Base-by-base conservation (phyloP, 2,113 vertebrate species). In the Chrysemys picta region DNA sequence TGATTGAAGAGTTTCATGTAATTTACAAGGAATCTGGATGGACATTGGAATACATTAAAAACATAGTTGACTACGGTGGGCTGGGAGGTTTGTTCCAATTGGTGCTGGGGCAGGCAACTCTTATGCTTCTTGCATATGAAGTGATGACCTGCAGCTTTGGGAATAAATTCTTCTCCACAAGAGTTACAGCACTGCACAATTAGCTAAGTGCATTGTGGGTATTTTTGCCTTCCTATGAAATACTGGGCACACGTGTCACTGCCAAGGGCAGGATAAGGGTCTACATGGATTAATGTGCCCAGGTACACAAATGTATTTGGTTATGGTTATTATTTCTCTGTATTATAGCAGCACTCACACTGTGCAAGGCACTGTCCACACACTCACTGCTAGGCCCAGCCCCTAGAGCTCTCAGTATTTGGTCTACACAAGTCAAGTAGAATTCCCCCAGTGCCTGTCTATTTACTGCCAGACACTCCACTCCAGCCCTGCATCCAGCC, bases 11-110 rank as follows among this genome's bases (percentile, higher is more conserved):
- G 0, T 17, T 45, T 88, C 54, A 84, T 50, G 87, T 78, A 80
- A 89, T 42, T 5, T 6, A 0, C 0, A 5, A 0, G 4, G 25
- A 16, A 54, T 79, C 54, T 0, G 1, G 3, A 69, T 0, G 0
- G 90, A 85, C 35, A 22, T 21, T 22, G n/a, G 65, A 59, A 21
- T 2, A 3, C 0, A 0, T 5, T 62, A 87, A 90, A 49, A 91
- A 47, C 10, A 62, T 72, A 72, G 19, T 22, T 72, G 80, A 50
- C 0, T 1, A 56, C n/a, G 27, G 54, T 2, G 0, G 3, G 24
- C 45, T 12, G 57, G 89, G 50, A 80, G n/a, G 25, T n/a, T 81
- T 0, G 0, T 38, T 4, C 53, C 1, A 1, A 35, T 0, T 6
- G 85, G 24, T 3, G 62, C 42, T 49, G 45, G 49, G 21, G 56